Evolutionary conservation across 2,888 invertebrate genomes (phyloP).

Genomic region (Lasioglossum malachurum): DNA sequence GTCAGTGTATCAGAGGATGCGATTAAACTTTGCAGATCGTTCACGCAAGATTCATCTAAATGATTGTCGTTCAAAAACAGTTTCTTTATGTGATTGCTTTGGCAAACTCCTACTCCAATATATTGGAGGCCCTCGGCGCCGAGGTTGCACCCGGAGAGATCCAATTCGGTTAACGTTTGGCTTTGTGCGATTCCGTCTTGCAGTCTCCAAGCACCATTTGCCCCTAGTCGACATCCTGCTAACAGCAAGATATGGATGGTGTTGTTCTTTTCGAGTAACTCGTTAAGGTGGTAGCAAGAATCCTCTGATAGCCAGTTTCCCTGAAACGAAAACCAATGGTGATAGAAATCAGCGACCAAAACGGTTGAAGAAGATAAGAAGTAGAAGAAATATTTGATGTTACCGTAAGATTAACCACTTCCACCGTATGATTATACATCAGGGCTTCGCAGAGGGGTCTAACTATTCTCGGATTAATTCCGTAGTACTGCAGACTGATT

Average conservation of each 20-base stretch:
- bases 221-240: constrained; percentile 84
- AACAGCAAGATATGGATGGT: constrained; percentile 81
- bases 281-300: constrained; percentile 81
- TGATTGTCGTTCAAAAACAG: constrained; percentile 86
- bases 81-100: constrained; percentile 79
- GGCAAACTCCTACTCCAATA: constrained; percentile 80
- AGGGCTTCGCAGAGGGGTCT: constrained; percentile 76
- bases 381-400: background rate
- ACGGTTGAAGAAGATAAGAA: background rate
- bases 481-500: constrained; percentile 78
- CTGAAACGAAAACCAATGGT: constrained; percentile 69
- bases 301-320: constrained; percentile 84
- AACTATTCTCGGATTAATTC: constrained; percentile 74
- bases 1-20: constrained; percentile 84
- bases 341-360: background rate
- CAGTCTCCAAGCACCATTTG: constrained; percentile 82
- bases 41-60: constrained; percentile 84
- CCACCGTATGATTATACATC: constrained; percentile 71
- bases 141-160: constrained; percentile 85
- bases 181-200: constrained; percentile 80
- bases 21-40: constrained; percentile 83
- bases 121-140: constrained; percentile 83
- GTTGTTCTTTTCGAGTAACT: constrained; percentile 82
- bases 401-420: constrained; percentile 77
- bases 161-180: constrained; percentile 80